Conservation (phyloP, 2,888 invertebrate genomes). For the Labia minor region DNA sequence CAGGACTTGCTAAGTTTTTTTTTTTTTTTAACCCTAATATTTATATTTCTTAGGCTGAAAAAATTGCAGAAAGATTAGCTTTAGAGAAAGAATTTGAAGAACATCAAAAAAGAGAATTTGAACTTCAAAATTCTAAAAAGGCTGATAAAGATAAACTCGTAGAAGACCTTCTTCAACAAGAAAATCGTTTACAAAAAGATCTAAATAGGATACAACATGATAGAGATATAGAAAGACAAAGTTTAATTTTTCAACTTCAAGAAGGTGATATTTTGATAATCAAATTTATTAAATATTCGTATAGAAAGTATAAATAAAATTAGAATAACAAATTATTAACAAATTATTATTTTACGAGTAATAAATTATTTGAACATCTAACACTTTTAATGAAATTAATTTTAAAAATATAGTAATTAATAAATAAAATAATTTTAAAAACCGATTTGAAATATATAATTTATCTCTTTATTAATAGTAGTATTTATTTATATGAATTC, state of each 20-base stretch:
- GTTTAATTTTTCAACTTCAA: conserved; percentile 49
- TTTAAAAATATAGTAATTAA: too few species aligned
- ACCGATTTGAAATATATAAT: too few species aligned
- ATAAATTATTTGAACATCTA: too few species aligned
- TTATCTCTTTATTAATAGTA: too few species aligned
- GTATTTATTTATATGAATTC: too few species aligned
- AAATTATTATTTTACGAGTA: too few species aligned
- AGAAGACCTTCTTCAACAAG: conserved; percentile 48
- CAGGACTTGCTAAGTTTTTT: too few species aligned
- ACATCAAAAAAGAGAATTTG: conserved; percentile 51
- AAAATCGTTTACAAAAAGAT: conserved; percentile 53
- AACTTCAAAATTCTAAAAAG: conserved; percentile 51
- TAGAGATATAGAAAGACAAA: conserved; percentile 50
- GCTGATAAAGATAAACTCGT: conserved; percentile 50
- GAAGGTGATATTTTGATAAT: conserved; percentile 35
- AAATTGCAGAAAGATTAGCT: conserved; percentile 42
- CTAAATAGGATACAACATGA: conserved; percentile 56
- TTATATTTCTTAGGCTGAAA: conserved; percentile 39
- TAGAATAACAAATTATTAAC: too few species aligned
- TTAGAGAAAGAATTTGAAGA: conserved; percentile 54
- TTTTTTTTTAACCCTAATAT: too few species aligned
- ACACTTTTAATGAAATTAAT: too few species aligned
- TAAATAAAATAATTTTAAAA: too few species aligned
- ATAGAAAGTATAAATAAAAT: too few species aligned
- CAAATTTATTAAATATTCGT: not conserved